phyloP scores from a whole-genome alignment of 2,888 invertebrate species.

The Andrena fulva region DNA sequence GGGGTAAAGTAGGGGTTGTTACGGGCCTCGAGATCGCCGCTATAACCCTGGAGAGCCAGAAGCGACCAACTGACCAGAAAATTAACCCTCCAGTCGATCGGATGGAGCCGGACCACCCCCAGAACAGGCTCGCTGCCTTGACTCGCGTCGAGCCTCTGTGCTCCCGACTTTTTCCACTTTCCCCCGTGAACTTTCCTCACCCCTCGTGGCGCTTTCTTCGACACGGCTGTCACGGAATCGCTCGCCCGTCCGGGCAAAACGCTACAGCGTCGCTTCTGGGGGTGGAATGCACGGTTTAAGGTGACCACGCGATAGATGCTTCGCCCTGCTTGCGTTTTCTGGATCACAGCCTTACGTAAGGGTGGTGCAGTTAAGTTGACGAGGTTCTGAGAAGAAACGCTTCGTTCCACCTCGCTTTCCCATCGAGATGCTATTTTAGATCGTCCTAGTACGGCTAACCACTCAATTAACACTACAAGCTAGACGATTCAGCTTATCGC shows the following conservation, averaged over 20 bases:
- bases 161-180: constrained; percentile 53
- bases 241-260: constrained; percentile 16
- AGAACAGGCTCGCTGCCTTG: constrained; percentile 73
- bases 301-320: not conserved
- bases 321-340: not conserved
- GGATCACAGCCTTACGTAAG: not conserved
- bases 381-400: too few species aligned
- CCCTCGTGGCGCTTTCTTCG: constrained; percentile 17
- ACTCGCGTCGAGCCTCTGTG: constrained; percentile 60
- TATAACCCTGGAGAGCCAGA: constrained; percentile 84
- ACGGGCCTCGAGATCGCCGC: constrained; percentile 83
- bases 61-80: constrained; percentile 85
- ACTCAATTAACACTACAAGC: not conserved
- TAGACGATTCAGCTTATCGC: not conserved
- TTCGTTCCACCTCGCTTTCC: too few species aligned
- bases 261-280: not conserved
- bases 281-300: not conserved
- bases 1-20: constrained; percentile 84
- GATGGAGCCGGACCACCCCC: constrained; percentile 76
- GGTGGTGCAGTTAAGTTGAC: not conserved
- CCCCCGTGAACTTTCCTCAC: constrained; percentile 29
- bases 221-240: constrained; percentile 25
- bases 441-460: too few species aligned
- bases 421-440: too few species aligned
- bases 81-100: constrained; percentile 85